Evolutionary conservation across 2,888 invertebrate species (phyloP), one percentile per base, ranked within the genome.

Genomic region (Parnassius glacialis): DNA sequence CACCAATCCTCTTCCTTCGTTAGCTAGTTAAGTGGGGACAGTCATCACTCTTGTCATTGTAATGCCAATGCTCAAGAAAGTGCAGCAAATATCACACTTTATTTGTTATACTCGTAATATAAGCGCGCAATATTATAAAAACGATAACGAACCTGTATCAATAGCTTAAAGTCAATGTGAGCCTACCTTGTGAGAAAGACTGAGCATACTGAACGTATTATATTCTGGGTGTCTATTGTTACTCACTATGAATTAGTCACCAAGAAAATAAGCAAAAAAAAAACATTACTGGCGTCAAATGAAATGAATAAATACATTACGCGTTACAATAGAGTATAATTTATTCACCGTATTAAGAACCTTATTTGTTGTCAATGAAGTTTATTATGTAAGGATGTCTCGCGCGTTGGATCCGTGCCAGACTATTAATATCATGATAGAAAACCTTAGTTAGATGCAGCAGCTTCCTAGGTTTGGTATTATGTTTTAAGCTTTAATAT

Each of bases 211-310:
- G 44, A 42, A 11, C 20, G 20, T 57, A 7, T 57, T 57, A 7
- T 57, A 57, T 59, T 48, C 59, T 43, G 53, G 53, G 48, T 16
- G 53, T 59, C 52, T 48, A 48, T 47, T 47, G n/a, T 59, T 59
- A 53, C 45, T 53, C 45, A 41, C 53, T 12, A 53, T 34, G 47
- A 48, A 43, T 59, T 59, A 59, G 42, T 59, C 59, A 59, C 47
- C 20, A 48, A 43, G 53, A 53, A 59, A 53, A 53, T 42, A 53
- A 59, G 59, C 34, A 53, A 53, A 59, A 58, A 59, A 55, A 52
- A 50, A 34, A 34, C 7, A 59, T 41, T 59, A 56, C 50, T 16
- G 56, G 61, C 56, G 61, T 61, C 56, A 61, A 56, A 41, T 45
- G 51, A 47, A 34, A 34, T 34, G 34, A 34, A 34, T 34, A 34